Evolutionary conservation across 2,797 vertebrate genomes (phyloP).

Genomic region (Rhynchonycteris naso): DNA sequence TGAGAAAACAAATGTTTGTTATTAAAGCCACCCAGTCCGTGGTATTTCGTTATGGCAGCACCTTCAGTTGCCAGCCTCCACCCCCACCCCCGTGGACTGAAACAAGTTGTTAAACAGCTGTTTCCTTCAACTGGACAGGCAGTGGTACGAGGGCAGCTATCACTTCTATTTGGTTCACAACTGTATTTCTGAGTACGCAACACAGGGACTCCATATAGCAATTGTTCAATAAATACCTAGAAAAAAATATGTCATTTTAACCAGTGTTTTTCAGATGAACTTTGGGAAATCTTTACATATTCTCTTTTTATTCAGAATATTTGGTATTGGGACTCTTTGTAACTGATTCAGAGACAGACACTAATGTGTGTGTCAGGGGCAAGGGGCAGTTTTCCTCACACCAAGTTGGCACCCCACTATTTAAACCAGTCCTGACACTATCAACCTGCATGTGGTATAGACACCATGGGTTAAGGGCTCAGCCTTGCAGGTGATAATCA

Average conservation of each 20-base stretch:
- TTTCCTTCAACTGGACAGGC: not conserved
- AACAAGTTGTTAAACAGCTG: not conserved
- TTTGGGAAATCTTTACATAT: not conserved
- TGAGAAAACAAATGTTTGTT: not conserved
- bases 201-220: not conserved
- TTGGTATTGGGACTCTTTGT: not conserved
- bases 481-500: not conserved
- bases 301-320: not conserved
- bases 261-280: not conserved
- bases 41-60: not conserved
- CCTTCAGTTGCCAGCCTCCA: not conserved
- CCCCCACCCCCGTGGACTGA: not conserved
- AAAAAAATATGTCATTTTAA: not conserved
- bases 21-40: not conserved
- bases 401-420: not conserved
- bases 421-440: not conserved
- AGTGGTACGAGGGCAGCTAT: not conserved
- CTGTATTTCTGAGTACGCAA: not conserved
- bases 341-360: not conserved
- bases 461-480: not conserved
- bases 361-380: not conserved
- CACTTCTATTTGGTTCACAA: not conserved
- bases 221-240: not conserved
- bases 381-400: not conserved
- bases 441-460: not conserved